Evolutionary conservation across 2,888 invertebrate species (phyloP).

Genomic region (Sesia bembeciformis): DNA sequence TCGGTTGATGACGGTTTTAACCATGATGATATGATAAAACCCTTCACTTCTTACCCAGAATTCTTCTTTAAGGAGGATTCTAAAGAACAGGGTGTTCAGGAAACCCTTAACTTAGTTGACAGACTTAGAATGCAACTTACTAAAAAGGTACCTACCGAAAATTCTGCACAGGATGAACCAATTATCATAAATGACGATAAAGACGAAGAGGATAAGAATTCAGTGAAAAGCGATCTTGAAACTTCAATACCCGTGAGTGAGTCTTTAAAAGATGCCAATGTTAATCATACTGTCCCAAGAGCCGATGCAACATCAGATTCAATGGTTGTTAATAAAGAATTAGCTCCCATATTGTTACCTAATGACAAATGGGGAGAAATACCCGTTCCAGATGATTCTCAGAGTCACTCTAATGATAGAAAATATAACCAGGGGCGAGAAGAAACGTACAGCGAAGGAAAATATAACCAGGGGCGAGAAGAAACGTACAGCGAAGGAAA

Average conservation of each 20-base stretch:
- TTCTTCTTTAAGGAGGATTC: constrained; percentile 84
- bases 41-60: constrained; percentile 79
- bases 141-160: constrained; percentile 76
- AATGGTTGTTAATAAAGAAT: constrained; percentile 23
- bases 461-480: too few relatives aligned
- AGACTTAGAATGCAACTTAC: constrained; percentile 83
- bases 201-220: constrained; percentile 25
- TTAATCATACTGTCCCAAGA: neutral
- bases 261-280: constrained; percentile 2
- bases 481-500: constrained; percentile 37
- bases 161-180: constrained; percentile 51
- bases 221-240: constrained; percentile 32
- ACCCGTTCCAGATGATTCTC: constrained; percentile 25
- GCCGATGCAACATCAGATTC: constrained; percentile 3
- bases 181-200: constrained; percentile 23
- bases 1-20: constrained; percentile 79
- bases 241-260: constrained; percentile 11
- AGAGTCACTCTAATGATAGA: constrained; percentile 22
- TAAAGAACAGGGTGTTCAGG: constrained; percentile 85
- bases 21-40: constrained; percentile 77
- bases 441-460: constrained; percentile 32
- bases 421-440: constrained; percentile 31
- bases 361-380: constrained; percentile 45
- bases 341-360: constrained; percentile 29
- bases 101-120: constrained; percentile 88